These are phyloP conservation scores for Arnoldichthys spilopterus DNA, from an alignment of 2,797 vertebrate genomes.

Conservation along the genomic window DNA sequence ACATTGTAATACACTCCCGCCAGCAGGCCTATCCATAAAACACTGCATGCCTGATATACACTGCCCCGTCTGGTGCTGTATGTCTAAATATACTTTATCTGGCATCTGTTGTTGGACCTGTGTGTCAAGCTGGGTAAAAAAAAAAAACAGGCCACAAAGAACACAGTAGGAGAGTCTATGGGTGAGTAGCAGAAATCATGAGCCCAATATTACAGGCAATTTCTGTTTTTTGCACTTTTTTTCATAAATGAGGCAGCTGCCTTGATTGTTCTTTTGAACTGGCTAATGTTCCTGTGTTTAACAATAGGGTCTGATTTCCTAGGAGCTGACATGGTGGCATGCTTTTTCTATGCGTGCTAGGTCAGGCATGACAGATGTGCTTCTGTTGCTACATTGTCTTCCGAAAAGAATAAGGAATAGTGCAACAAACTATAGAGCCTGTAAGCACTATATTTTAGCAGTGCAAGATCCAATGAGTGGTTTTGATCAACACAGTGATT, in stretches of 20 bases:
- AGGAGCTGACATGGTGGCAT: background rate
- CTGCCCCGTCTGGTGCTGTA: slow-evolving; percentile 13
- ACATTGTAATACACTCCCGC: slow-evolving; percentile 32
- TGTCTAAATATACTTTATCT: slow-evolving; percentile 26
- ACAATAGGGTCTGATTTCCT: slow-evolving; percentile 24
- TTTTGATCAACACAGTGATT: background rate
- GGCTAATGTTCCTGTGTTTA: background rate
- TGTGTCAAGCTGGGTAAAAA: background rate
- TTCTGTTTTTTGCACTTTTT: background rate
- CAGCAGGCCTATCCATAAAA: slow-evolving; percentile 43
- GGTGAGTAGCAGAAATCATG: background rate
- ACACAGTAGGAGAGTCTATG: background rate
- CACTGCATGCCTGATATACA: slow-evolving; percentile 21
- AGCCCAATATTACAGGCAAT: background rate
- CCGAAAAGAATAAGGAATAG: background rate
- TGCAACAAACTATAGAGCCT: background rate
- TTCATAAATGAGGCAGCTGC: background rate
- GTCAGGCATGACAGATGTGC: slow-evolving; percentile 15
- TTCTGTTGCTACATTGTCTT: slow-evolving; percentile 6
- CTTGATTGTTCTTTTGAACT: background rate
- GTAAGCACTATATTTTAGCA: background rate
- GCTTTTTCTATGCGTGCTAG: background rate
- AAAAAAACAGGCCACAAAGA: background rate
- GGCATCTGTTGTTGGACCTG: slow-evolving; percentile 24
- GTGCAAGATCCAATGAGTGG: background rate